Evolutionary conservation across 1,140 invertebrate genomes (phyloP), one percentile per base, ranked within the genome.

Genomic region (Halesus radiatus): DNA sequence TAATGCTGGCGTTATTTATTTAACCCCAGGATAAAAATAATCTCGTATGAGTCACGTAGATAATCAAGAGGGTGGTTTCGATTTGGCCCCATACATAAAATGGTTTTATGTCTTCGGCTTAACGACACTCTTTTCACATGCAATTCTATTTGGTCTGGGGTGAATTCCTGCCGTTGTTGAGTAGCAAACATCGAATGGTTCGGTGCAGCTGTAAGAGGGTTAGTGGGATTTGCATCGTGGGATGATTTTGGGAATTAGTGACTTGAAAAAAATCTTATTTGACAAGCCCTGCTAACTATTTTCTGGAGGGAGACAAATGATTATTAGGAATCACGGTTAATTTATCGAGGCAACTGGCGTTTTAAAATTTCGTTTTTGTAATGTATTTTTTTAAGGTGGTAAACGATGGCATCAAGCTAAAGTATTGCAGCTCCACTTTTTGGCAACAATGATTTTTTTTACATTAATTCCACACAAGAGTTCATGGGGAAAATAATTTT

Each of bases 111-210:
- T 64, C 76, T 54, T 68, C 23, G 23, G 60, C 52, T 54, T 68
- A 68, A 78, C 62, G 76, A 70, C 60, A 68, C n/a, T 78, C 74
- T 76, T 76, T 76, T 60, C 62, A 68, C 62, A 68, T 32, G 76
- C 76, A 78, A 64, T 68, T 68, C 75, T 52, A 68, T 66, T 68
- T 66, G 22, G 7, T n/a, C 16, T 18, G 62, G 75, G 60, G 75
- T 76, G 37, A 22, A 15, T 23, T 32, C 29, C n/a, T 23, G 45
- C 60, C 45, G 74, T 79, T 66, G 64, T 79, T 26, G 70, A 74
- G 77, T 79, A 53, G 50, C 77, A 72, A 79, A 72, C 64, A 75
- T 70, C 32, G 78, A 79, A 79, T 37, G 72, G 78, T 79, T 75
- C 70, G 22, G 54, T 79, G 78, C 78, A 66, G 56, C 50, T 64